These are phyloP conservation scores for Antheraea assamensis DNA, from an alignment of 2,888 invertebrate genomes.

Conservation along the genomic window DNA sequence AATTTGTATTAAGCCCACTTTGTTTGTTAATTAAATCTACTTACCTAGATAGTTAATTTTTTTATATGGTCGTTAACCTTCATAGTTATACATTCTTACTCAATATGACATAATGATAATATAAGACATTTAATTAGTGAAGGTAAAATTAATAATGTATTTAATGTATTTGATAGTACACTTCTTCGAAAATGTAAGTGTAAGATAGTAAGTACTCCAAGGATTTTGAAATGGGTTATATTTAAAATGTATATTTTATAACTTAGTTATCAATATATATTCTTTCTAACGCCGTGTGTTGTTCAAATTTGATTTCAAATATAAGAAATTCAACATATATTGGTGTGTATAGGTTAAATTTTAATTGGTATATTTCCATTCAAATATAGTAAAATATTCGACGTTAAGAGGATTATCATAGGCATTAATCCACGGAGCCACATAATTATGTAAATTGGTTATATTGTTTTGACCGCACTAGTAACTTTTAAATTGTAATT, in stretches of 20 bases:
- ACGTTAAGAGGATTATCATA: neutral
- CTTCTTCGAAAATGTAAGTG: neutral
- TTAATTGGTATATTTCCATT: too few species aligned
- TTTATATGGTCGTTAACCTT: neutral
- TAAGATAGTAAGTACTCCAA: too few species aligned
- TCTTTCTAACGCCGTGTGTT: neutral
- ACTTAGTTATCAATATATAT: neutral
- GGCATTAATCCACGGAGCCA: neutral
- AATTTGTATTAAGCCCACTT: neutral
- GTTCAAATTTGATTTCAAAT: too few species aligned
- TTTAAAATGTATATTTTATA: too few species aligned
- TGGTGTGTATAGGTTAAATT: too few species aligned
- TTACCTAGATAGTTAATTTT: neutral
- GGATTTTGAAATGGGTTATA: too few species aligned
- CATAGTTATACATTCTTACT: neutral
- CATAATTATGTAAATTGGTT: conserved; percentile 10
- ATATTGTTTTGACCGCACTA: conserved; percentile 12
- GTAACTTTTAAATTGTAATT: conserved; percentile 7
- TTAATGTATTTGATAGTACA: neutral
- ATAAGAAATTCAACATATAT: too few species aligned
- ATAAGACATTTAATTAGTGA: neutral
- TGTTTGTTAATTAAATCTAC: neutral
- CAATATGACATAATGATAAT: neutral
- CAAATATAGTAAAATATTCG: neutral
- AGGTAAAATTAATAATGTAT: too few species aligned